Conservation (phyloP, 2,888 invertebrate species). For the Drosophila acutilabella region DNA sequence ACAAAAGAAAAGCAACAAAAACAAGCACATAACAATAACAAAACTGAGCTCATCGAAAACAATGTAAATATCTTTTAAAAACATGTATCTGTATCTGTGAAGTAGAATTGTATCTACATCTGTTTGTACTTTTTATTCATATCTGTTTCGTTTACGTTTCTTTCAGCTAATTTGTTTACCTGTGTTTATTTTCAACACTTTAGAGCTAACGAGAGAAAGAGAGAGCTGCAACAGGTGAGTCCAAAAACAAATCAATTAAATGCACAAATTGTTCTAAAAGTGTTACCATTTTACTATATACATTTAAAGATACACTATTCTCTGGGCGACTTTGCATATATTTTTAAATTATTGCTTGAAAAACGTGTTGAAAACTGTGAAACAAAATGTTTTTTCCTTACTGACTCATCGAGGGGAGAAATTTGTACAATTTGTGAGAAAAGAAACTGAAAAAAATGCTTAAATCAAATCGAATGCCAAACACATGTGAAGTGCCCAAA, state of each 20-base stretch:
- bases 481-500: conserved; percentile 67
- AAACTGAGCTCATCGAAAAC: conserved; percentile 72
- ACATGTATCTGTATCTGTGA: conserved; percentile 17
- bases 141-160: conserved; percentile 25
- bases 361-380: conserved; percentile 68
- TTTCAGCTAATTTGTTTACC: conserved; percentile 67
- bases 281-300: conserved; percentile 32
- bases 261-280: conserved; percentile 23
- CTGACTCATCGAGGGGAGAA: conserved; percentile 51
- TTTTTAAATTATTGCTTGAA: conserved; percentile 14
- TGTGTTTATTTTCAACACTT: conserved; percentile 59
- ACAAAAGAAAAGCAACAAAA: conserved; percentile 18
- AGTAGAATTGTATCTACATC: conserved; percentile 43
- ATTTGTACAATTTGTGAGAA: conserved; percentile 24
- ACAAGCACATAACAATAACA: conserved; percentile 28
- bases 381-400: conserved; percentile 52
- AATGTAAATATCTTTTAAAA: conserved; percentile 48
- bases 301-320: not conserved
- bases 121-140: conserved; percentile 55
- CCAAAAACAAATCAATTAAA: conserved; percentile 51
- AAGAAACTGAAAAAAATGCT: no score
- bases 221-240: conserved; percentile 42
- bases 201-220: not conserved
- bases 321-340: not conserved
- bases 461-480: conserved; percentile 75